phyloP scores from a whole-genome alignment of 1,140 invertebrate genomes.

The Drosophila pandora region DNA sequence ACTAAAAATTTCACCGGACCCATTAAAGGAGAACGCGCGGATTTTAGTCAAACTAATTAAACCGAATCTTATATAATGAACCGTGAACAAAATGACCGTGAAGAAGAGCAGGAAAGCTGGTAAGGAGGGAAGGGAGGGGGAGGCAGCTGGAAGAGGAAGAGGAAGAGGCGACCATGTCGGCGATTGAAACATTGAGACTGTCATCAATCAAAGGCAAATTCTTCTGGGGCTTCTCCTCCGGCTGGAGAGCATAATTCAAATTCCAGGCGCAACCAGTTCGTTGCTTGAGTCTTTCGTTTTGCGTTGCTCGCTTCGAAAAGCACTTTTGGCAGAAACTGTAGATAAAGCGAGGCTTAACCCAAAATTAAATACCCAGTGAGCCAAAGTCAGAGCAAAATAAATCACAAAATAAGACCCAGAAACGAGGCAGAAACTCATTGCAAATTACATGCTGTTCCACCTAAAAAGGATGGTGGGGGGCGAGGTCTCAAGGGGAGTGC shows the following conservation, averaged over 20 bases:
- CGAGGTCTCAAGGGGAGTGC: neutral
- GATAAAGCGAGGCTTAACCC: conserved; percentile 64
- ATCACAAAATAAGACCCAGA: conserved; percentile 62
- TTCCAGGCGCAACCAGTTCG: conserved; percentile 72
- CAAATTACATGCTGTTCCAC: conserved; percentile 71
- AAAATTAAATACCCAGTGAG: conserved; percentile 56
- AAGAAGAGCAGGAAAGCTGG: conserved; percentile 29
- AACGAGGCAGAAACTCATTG: conserved; percentile 53
- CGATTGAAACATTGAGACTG: conserved; percentile 52
- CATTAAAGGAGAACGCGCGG: conserved; percentile 59
- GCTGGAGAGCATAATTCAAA: conserved; percentile 56
- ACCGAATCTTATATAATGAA: conserved; percentile 72
- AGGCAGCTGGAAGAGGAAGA: neutral
- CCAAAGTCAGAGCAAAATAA: conserved; percentile 46
- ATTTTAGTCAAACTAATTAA: conserved; percentile 68
- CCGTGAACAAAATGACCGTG: conserved; percentile 44
- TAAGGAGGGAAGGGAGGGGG: neutral
- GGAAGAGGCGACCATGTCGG: conserved; percentile 17
- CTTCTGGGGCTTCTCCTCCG: conserved; percentile 28
- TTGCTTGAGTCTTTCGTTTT: conserved; percentile 72
- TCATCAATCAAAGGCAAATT: conserved; percentile 75
- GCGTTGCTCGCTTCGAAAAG: conserved; percentile 32
- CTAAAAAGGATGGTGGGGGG: conserved; percentile 16
- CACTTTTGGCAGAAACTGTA: conserved; percentile 46
- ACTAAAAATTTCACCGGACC: conserved; percentile 62